phyloP scores from a whole-genome alignment of 64 coral and sea anemone species.

The Montipora foliosa region DNA sequence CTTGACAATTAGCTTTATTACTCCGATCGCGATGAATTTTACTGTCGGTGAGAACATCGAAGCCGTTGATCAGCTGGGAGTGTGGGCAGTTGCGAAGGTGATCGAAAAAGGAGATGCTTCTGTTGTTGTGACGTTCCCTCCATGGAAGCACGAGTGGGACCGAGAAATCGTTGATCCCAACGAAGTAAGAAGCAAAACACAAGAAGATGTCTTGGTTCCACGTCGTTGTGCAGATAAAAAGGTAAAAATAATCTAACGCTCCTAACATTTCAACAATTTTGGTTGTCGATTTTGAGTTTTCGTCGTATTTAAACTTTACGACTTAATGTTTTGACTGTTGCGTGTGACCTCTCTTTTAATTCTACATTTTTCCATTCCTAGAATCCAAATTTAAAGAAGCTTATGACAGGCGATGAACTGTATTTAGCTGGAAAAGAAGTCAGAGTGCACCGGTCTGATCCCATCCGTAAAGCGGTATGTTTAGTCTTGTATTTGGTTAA shows the following conservation, averaged over 20 bases:
- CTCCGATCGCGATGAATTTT: constrained; percentile 33
- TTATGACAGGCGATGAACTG: constrained; percentile 20
- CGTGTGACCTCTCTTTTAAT: background rate
- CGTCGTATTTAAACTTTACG: too few species aligned
- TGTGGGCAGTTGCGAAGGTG: constrained; percentile 19
- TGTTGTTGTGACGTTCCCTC: constrained; percentile 5
- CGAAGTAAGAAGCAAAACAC: constrained; percentile 12
- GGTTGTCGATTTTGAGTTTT: too few species aligned
- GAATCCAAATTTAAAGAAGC: constrained; percentile 56
- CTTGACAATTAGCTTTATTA: too few species aligned
- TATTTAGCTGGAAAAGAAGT: constrained; percentile 27
- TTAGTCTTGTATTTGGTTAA: background rate
- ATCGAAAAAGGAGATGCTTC: background rate
- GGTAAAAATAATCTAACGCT: background rate
- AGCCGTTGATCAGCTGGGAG: constrained; percentile 43
- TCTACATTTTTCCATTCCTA: background rate
- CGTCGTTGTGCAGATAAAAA: constrained; percentile 17
- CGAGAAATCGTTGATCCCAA: background rate
- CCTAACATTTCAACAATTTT: too few species aligned
- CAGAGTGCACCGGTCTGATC: constrained; percentile 28
- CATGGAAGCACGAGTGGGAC: constrained; percentile 6
- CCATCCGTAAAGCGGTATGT: constrained; percentile 42
- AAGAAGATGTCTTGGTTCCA: constrained; percentile 33
- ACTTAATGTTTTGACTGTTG: background rate
- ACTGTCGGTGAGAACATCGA: constrained; percentile 45